A percentile compares a stretch with the other conserved stretches of the same genome.
phyloP scores from a whole-genome alignment of 2,888 invertebrate species.

The Aphrophora alni region DNA sequence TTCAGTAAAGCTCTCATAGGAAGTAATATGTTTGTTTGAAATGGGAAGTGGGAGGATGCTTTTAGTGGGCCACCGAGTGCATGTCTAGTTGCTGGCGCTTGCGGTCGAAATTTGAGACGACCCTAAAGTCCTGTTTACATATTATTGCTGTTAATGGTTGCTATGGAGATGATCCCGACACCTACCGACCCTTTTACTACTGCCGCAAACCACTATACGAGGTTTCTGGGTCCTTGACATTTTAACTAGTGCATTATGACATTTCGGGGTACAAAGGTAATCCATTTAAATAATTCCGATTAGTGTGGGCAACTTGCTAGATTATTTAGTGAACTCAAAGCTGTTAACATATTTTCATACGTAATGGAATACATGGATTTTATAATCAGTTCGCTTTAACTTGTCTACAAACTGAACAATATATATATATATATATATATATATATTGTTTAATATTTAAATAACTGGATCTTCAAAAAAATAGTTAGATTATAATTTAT shows the following conservation, averaged over 20 bases:
- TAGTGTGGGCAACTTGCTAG: too few relatives aligned
- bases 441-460: too few relatives aligned
- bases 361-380: too few relatives aligned
- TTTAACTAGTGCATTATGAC: background rate
- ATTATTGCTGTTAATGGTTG: background rate
- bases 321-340: too few relatives aligned
- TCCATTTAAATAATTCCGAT: too few relatives aligned
- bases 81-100: background rate
- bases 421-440: too few relatives aligned
- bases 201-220: background rate
- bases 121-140: background rate
- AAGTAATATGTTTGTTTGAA: background rate
- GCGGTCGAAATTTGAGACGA: background rate
- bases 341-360: too few relatives aligned
- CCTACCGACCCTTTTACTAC: background rate
- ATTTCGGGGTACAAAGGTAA: background rate
- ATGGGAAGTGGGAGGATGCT: background rate
- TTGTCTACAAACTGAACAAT: too few relatives aligned
- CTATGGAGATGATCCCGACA: background rate
- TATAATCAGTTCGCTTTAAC: too few relatives aligned
- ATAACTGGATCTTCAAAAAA: too few relatives aligned
- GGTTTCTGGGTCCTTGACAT: background rate
- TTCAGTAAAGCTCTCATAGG: too few relatives aligned
- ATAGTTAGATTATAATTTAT: too few relatives aligned
- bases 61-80: background rate